Evolutionary conservation across 2,113 vertebrate species (phyloP).

Genomic region (Eubucco bourcierii): DNA sequence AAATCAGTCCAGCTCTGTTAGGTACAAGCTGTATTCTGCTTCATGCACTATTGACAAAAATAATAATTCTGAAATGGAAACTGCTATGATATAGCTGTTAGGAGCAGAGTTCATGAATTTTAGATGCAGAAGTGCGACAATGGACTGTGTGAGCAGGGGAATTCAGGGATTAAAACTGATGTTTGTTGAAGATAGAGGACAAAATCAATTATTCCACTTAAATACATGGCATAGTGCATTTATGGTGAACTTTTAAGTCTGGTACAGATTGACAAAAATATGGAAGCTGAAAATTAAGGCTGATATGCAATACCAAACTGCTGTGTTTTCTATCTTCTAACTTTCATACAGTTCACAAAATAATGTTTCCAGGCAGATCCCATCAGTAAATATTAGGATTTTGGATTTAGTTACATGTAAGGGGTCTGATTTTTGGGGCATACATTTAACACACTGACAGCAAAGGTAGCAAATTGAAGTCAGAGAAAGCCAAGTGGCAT

Average conservation of each 20-base stretch:
- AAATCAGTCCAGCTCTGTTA: background rate
- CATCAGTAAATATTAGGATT: background rate
- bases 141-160: background rate
- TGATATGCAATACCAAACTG: background rate
- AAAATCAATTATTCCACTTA: background rate
- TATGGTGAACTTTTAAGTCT: background rate
- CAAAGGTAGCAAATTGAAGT: background rate
- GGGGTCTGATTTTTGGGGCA: background rate
- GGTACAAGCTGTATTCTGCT: background rate
- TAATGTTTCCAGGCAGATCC: fast-evolving
- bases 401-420: background rate
- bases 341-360: background rate
- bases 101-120: background rate
- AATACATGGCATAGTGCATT: background rate
- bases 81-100: background rate
- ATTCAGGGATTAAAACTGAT: background rate
- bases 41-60: background rate
- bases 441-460: background rate
- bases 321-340: background rate
- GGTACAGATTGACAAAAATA: background rate
- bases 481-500: background rate
- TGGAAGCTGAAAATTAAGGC: background rate
- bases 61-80: background rate
- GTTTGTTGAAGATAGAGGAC: background rate
- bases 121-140: background rate